Percentiles rank a stretch among this genome's conserved stretches.
Conservation (phyloP, 2,888 invertebrate genomes). For the Pachymerium ferrugineum region DNA sequence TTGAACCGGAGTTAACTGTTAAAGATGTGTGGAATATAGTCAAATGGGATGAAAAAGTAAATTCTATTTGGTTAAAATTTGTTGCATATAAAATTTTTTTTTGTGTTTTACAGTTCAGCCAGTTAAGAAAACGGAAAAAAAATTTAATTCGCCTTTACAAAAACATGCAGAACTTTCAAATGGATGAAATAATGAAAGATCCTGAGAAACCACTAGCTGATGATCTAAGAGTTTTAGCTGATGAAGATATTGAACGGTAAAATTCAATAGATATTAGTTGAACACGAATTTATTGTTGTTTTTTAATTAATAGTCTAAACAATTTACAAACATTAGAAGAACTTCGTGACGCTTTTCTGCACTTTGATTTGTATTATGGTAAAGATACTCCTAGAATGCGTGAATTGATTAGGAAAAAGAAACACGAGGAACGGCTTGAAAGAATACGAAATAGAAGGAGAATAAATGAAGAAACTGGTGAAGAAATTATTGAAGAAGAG, state of each 20-base stretch:
- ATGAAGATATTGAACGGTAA: slow-evolving; percentile 74
- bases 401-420: slow-evolving; percentile 62
- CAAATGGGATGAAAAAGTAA: slow-evolving; percentile 82
- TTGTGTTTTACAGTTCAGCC: slow-evolving; percentile 65
- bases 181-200: slow-evolving; percentile 72
- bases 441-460: slow-evolving; percentile 49
- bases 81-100: slow-evolving; percentile 1
- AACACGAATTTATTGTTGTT: too few species aligned
- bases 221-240: slow-evolving; percentile 71
- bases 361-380: slow-evolving; percentile 88
- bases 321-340: slow-evolving; percentile 81
- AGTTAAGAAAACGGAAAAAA: slow-evolving; percentile 74
- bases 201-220: slow-evolving; percentile 79
- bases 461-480: slow-evolving; percentile 46
- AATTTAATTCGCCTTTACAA: slow-evolving; percentile 74
- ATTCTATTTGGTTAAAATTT: slow-evolving; percentile 34
- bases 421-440: slow-evolving; percentile 52
- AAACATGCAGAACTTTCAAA: slow-evolving; percentile 86
- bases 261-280: background rate
- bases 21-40: slow-evolving; percentile 98
- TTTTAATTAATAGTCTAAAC: slow-evolving; percentile 55
- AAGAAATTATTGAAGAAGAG: slow-evolving; percentile 38
- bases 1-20: slow-evolving; percentile 86
- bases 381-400: slow-evolving; percentile 78
- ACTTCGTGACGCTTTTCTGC: slow-evolving; percentile 84